Base-by-base conservation (phyloP, 2,113 vertebrate genomes). In the Buteo buteo region DNA sequence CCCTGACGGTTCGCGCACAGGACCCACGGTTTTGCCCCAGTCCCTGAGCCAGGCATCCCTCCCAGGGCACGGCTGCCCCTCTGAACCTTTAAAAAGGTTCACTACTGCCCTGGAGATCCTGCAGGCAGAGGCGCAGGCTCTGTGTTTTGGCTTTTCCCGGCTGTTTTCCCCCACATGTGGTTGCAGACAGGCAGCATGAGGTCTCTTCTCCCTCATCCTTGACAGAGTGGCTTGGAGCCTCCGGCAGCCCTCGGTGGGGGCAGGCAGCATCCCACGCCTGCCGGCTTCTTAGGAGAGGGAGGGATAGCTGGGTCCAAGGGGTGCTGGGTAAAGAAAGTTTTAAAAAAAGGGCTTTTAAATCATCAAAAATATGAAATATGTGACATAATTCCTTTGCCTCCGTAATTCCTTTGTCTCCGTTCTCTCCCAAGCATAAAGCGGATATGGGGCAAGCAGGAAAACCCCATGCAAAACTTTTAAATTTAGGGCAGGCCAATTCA, bases 261-360 rank as follows among this genome's bases (percentile, higher is more conserved):
- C n/a, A 73, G n/a, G 49, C 32, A 72, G 45, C 59, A 40, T 28
- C 16, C 28, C 40, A 88, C 0, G 2, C 6, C 31, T 66, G 15
- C 54, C 50, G 36, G 31, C 24, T 61, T 54, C 32, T 82, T 21
- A 59, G 77, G 38, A 47, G n/a, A 77, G 25, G 44, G 22, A 57
- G 9, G 38, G 6, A 7, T 62, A 71, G 11, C 14, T 44, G 7
- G 54, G 21, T n/a, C 32, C 0, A 0, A 54, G 32, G 9, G 38
- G 17, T 26, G 20, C 34, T 36, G 9, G 22, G 1, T 76, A 85
- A 93, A 72, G 17, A 64, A 34, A 85, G 12, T 9, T 36, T 0
- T 0, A 16, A 38, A 62, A 85, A 69, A 85, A n/a, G 10, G 2
- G 2, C 21, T 64, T 79, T 79, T n/a, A 64, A 64, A 57, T 76